These are phyloP conservation scores for Antheraea yamamai DNA, from an alignment of 2,888 invertebrate species.

Conservation along the genomic window DNA sequence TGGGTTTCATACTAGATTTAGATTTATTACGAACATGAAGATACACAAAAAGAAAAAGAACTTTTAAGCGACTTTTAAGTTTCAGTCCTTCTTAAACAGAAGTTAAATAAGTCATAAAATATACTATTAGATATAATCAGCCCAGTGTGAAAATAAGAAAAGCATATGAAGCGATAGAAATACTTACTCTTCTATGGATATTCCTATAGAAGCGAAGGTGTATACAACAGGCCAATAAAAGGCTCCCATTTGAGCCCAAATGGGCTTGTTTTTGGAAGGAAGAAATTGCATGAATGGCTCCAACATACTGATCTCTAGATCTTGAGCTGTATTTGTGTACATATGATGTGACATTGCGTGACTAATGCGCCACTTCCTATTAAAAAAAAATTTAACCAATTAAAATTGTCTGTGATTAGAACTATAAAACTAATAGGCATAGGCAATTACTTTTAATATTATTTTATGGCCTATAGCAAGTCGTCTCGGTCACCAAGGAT, in stretches of 20 bases:
- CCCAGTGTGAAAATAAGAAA: background rate
- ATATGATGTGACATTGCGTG: constrained; percentile 92
- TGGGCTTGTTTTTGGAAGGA: constrained; percentile 82
- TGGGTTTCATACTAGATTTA: no score
- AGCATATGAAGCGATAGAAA: background rate
- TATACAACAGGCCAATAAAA: constrained; percentile 79
- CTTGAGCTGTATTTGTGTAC: constrained; percentile 89
- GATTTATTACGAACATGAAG: no score
- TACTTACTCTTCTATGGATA: constrained; percentile 74
- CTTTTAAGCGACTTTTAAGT: no score
- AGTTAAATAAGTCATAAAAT: no score
- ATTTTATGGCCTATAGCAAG: background rate
- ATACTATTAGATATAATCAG: background rate
- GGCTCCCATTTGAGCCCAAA: constrained; percentile 78
- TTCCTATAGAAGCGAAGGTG: constrained; percentile 46
- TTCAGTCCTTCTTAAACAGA: no score
- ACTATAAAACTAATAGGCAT: background rate
- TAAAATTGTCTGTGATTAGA: background rate
- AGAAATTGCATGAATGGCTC: constrained; percentile 87
- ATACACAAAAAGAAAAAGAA: no score
- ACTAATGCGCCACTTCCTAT: constrained; percentile 88
- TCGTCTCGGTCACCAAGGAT: background rate
- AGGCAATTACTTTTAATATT: background rate
- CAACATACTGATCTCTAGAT: constrained; percentile 86
- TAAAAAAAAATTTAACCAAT: background rate